Conservation (phyloP, 2,113 vertebrate genomes). For the Daboia siamensis region DNA sequence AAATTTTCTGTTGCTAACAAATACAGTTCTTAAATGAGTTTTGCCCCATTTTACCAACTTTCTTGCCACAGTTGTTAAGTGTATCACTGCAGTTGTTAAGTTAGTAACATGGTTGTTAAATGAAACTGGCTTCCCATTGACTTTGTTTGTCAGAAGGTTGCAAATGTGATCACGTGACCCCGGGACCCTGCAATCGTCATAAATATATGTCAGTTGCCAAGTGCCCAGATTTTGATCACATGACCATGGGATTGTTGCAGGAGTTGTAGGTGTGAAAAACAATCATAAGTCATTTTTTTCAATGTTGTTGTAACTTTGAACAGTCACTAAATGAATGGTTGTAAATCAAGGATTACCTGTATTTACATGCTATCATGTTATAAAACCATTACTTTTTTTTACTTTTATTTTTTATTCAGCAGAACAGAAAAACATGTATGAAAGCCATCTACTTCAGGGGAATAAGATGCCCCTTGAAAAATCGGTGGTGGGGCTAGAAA, state of each 20-base stretch:
- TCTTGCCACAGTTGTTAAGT: background rate
- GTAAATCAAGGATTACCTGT: background rate
- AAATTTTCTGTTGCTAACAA: background rate
- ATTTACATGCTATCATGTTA: background rate
- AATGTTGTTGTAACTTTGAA: background rate
- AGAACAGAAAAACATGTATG: background rate
- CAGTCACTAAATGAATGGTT: background rate
- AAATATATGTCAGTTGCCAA: background rate
- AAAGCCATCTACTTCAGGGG: background rate
- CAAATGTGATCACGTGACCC: background rate
- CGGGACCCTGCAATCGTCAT: background rate
- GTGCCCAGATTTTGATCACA: background rate
- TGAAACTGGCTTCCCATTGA: background rate
- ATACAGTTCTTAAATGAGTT: background rate
- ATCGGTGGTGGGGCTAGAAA: background rate
- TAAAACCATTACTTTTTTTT: background rate
- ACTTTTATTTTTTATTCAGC: background rate
- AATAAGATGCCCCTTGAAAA: background rate
- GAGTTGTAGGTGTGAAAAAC: background rate
- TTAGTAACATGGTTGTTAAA: background rate
- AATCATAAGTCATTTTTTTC: background rate
- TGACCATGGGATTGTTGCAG: background rate
- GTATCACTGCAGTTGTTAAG: background rate
- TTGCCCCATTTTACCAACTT: background rate
- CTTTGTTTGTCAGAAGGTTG: background rate